Percentiles rank a stretch among this genome's conserved stretches.
Conservation (phyloP, 2,113 vertebrate genomes). For the Ochotona princeps region DNA sequence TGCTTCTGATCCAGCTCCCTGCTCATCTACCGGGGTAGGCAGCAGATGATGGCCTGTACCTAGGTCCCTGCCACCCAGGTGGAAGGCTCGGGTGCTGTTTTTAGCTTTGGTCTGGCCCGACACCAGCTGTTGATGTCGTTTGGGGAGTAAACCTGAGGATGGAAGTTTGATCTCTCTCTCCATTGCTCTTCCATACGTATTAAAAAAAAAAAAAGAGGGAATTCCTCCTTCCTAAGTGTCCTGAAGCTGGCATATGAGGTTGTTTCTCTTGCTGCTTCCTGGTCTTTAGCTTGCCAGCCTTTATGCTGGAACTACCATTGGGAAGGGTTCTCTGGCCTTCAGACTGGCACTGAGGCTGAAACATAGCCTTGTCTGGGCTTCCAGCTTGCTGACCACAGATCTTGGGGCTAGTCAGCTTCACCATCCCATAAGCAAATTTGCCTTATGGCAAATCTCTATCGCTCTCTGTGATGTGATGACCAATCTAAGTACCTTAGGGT, state of each 20-base stretch:
- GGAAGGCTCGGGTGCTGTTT: too few species aligned
- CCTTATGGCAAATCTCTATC: not conserved
- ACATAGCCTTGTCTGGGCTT: not conserved
- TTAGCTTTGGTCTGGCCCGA: too few species aligned
- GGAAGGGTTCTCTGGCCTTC: not conserved
- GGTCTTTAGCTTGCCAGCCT: not conserved
- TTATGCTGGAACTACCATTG: not conserved
- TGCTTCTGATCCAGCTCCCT: too few species aligned
- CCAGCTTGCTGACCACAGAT: not conserved
- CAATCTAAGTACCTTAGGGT: not conserved
- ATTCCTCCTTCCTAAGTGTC: not conserved
- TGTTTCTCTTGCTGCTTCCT: not conserved
- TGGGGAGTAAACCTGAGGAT: too few species aligned
- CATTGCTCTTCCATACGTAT: too few species aligned
- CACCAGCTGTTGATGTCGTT: too few species aligned
- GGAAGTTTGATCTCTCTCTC: too few species aligned
- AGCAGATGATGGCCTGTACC: too few species aligned
- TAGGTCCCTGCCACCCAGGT: too few species aligned
- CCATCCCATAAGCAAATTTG: not conserved
- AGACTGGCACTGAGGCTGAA: not conserved
- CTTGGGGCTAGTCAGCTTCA: not conserved
- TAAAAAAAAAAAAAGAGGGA: not conserved
- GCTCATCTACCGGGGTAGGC: too few species aligned
- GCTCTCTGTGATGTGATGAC: not conserved
- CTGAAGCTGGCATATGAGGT: not conserved